Evolutionary conservation across 2,797 vertebrate species (phyloP).

Genomic region (Melanotaenia maccullochi): DNA sequence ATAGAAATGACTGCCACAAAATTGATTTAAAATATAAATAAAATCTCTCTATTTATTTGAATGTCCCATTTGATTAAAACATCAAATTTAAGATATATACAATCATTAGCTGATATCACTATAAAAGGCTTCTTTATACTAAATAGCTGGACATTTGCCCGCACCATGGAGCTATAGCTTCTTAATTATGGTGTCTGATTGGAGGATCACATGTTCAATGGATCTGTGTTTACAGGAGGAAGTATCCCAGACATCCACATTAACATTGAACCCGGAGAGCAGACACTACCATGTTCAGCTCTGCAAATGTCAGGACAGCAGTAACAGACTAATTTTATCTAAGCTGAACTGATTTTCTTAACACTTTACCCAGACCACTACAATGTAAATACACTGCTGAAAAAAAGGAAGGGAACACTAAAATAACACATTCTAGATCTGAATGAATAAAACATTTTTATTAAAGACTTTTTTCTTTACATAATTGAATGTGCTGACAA

Average conservation of each 20-base stretch:
- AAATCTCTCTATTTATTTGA: not conserved
- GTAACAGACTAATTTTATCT: too few relatives aligned
- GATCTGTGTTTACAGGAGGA: not conserved
- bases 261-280: not conserved
- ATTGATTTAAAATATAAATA: not conserved
- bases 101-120: not conserved
- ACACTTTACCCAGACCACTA: too few relatives aligned
- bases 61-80: too few relatives aligned
- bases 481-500: too few relatives aligned
- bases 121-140: not conserved
- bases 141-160: not conserved
- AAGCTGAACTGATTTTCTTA: too few relatives aligned
- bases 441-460: too few relatives aligned
- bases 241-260: not conserved
- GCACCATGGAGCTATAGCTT: not conserved
- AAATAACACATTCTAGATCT: too few relatives aligned
- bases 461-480: too few relatives aligned
- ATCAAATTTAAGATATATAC: not conserved
- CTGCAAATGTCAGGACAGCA: too few relatives aligned
- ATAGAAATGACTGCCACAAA: not conserved
- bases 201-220: not conserved
- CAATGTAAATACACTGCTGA: too few relatives aligned
- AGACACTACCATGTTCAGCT: not conserved
- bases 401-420: too few relatives aligned
- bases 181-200: not conserved